phyloP scores from a whole-genome alignment of 1,140 invertebrate genomes.

The Diploscapter pachys region DNA sequence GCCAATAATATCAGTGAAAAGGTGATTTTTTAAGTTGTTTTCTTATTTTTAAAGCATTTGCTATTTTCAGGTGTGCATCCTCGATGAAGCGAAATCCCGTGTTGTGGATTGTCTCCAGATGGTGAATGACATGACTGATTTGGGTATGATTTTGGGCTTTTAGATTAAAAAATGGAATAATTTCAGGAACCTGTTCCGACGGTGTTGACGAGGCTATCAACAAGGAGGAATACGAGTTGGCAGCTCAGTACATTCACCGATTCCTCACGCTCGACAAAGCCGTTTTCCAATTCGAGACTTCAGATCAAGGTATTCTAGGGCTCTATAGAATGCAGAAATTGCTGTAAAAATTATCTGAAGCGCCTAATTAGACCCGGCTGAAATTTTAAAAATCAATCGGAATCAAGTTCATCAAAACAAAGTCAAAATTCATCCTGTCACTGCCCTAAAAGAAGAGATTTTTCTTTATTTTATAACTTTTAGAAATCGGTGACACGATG shows the following conservation, averaged over 20 bases:
- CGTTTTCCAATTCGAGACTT: constrained; percentile 68
- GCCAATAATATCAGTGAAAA: constrained; percentile 53
- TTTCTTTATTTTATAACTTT: neutral
- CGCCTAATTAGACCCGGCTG: too few relatives aligned
- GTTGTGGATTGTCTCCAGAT: constrained; percentile 89
- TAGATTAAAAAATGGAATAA: neutral
- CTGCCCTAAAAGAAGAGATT: too few relatives aligned
- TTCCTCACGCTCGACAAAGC: constrained; percentile 91
- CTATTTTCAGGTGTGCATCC: constrained; percentile 77
- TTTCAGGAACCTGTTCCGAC: constrained; percentile 71
- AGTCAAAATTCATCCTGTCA: neutral
- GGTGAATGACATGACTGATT: constrained; percentile 90
- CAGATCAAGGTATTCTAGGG: constrained; percentile 13
- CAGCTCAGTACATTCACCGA: constrained; percentile 86
- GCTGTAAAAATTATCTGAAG: neutral
- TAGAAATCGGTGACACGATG: constrained; percentile 49
- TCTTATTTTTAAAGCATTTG: neutral
- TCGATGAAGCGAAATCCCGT: constrained; percentile 87
- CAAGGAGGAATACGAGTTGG: constrained; percentile 77
- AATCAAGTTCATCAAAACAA: constrained; percentile 64
- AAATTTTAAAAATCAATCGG: too few relatives aligned
- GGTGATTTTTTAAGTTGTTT: constrained; percentile 8
- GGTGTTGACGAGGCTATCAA: constrained; percentile 85
- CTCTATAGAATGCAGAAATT: neutral
- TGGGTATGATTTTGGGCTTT: constrained; percentile 69